These are phyloP conservation scores for Moxostoma hubbsi DNA, from an alignment of 2,797 vertebrate genomes.

Conservation along the genomic window DNA sequence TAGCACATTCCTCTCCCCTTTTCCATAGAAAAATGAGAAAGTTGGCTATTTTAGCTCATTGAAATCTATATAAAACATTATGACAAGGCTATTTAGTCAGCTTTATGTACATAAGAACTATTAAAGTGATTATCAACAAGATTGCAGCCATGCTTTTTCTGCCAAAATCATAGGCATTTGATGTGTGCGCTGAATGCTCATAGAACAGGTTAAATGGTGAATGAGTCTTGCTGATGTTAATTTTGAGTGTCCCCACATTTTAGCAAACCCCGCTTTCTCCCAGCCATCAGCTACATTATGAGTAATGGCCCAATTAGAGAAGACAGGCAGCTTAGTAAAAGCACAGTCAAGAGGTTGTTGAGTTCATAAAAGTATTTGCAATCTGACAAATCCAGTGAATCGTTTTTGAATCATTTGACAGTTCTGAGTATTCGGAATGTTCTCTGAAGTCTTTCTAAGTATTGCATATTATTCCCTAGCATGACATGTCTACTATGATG, in stretches of 20 bases:
- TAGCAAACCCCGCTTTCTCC: neutral
- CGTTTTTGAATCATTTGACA: neutral
- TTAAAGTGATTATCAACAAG: slow-evolving; percentile 34
- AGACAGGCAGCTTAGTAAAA: slow-evolving; percentile 32
- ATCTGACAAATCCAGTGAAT: neutral
- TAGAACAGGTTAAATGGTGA: neutral
- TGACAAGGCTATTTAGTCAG: neutral
- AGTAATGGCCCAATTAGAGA: slow-evolving; percentile 36
- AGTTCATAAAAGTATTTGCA: slow-evolving; percentile 18
- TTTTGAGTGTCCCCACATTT: slow-evolving; percentile 33
- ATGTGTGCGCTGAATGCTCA: slow-evolving; percentile 8
- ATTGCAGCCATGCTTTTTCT: slow-evolving; percentile 17
- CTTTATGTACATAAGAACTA: slow-evolving; percentile 6
- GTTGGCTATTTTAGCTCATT: neutral
- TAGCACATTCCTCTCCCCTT: neutral
- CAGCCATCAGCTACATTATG: slow-evolving; percentile 16
- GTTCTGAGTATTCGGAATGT: neutral
- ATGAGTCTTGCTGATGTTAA: slow-evolving; percentile 34
- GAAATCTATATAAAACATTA: slow-evolving; percentile 7
- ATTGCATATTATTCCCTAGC: no score
- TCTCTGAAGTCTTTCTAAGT: no score
- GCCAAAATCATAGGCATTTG: slow-evolving; percentile 22
- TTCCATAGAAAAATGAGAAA: neutral
- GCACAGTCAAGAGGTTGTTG: slow-evolving; percentile 32
- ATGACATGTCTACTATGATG: neutral